phyloP scores from a whole-genome alignment of 2,888 invertebrate species.

The Sphecodes monilicornis region DNA sequence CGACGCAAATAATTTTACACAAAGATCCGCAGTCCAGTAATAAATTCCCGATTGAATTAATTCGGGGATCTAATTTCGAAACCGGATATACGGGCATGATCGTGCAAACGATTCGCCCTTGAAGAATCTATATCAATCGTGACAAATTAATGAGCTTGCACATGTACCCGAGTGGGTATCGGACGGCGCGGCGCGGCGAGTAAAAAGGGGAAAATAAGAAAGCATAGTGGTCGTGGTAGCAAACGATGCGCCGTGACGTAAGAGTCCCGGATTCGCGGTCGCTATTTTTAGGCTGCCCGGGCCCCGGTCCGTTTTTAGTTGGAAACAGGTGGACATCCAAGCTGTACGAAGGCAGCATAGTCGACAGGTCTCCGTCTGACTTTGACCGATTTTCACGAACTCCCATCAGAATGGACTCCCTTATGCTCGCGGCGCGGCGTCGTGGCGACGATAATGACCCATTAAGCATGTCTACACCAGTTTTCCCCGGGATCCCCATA shows the following conservation, averaged over 20 bases:
- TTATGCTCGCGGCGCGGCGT: conserved; percentile 41
- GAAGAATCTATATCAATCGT: conserved; percentile 1
- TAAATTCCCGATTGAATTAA: neutral
- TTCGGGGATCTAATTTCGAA: neutral
- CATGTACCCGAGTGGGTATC: neutral
- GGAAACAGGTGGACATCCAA: conserved; percentile 82
- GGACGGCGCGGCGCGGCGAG: neutral
- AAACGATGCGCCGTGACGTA: conserved; percentile 70
- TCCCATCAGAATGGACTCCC: conserved; percentile 54
- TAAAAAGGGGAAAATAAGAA: conserved; percentile 33
- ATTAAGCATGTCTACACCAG: conserved; percentile 47
- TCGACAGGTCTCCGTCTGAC: conserved; percentile 77
- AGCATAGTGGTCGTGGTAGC: conserved; percentile 48
- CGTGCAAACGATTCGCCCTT: neutral
- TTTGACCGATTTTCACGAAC: conserved; percentile 82
- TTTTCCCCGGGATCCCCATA: conserved; percentile 1
- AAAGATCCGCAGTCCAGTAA: no score
- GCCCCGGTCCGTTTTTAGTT: conserved; percentile 82
- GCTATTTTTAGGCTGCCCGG: conserved; percentile 83
- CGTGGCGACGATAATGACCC: conserved; percentile 75
- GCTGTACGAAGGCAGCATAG: conserved; percentile 66
- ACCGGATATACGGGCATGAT: neutral
- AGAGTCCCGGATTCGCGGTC: conserved; percentile 82
- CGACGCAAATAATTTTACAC: no score
- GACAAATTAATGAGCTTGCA: neutral